Conservation (phyloP, 64 coral and sea anemone species). For the Pachyseris speciosa region DNA sequence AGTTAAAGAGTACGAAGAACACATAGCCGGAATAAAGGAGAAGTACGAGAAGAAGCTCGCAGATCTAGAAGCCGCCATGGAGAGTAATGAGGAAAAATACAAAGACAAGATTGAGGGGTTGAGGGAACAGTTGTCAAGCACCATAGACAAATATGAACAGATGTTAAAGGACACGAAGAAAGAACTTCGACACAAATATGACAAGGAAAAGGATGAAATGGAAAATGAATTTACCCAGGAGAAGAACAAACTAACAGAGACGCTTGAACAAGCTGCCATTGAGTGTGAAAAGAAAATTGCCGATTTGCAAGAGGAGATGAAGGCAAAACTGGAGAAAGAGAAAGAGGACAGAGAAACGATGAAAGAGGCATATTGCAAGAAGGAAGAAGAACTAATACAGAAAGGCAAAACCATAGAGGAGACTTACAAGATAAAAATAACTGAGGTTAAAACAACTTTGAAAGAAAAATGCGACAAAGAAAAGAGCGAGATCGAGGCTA, state of each 20-base stretch:
- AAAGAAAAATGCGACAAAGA: slow-evolving; percentile 31
- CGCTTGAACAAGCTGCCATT: background rate
- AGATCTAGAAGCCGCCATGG: slow-evolving; percentile 12
- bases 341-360: slow-evolving; percentile 39
- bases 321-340: slow-evolving; percentile 7
- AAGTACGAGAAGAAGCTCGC: slow-evolving; percentile 36
- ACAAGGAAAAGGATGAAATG: slow-evolving; percentile 48
- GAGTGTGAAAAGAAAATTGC: slow-evolving; percentile 32
- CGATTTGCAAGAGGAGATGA: slow-evolving; percentile 21
- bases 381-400: slow-evolving; percentile 20
- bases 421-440: slow-evolving; percentile 10
- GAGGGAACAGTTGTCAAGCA: slow-evolving; percentile 5
- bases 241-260: slow-evolving; percentile 7
- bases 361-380: background rate
- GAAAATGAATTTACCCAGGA: slow-evolving; percentile 35
- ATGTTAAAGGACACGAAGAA: slow-evolving; percentile 12
- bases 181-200: slow-evolving; percentile 32
- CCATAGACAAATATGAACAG: slow-evolving; percentile 21
- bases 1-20: slow-evolving; percentile 27
- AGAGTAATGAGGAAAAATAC: slow-evolving; percentile 20
- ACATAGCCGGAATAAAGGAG: slow-evolving; percentile 19
- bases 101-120: slow-evolving; percentile 35
- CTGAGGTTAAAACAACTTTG: slow-evolving; percentile 6
- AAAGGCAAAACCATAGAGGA: background rate
- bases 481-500: slow-evolving; percentile 25